A percentile compares a stretch with the other conserved stretches of the same genome.
Evolutionary conservation across 2,888 invertebrate genomes (phyloP).

Genomic region (Nomada fucata): DNA sequence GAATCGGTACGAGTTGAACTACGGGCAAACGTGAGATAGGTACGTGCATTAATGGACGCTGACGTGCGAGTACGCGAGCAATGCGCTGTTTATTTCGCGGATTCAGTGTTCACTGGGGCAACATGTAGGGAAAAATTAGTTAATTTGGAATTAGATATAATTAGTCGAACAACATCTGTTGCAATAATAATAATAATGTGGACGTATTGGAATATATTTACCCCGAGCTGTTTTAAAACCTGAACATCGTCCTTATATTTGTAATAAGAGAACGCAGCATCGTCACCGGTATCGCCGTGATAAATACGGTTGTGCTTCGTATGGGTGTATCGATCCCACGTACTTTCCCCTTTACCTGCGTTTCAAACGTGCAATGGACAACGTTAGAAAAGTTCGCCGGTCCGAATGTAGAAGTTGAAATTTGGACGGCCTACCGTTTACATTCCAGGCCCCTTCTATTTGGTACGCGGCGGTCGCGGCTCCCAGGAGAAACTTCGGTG

Average conservation of each 20-base stretch:
- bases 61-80: neutral
- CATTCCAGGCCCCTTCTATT: constrained; percentile 88
- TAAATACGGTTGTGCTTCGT: constrained; percentile 85
- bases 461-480: constrained; percentile 86
- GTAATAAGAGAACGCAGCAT: constrained; percentile 85
- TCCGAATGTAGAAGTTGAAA: constrained; percentile 30
- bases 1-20: constrained; percentile 74
- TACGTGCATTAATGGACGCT: neutral
- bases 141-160: no score
- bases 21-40: neutral
- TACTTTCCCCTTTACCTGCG: constrained; percentile 88
- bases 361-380: constrained; percentile 66
- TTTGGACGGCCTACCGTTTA: constrained; percentile 85
- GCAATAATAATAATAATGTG: constrained; percentile 68
- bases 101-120: no score
- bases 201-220: constrained; percentile 87
- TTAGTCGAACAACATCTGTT: no score
- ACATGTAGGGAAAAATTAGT: no score
- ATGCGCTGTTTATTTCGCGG: neutral
- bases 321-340: constrained; percentile 87
- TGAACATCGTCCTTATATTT: constrained; percentile 60
- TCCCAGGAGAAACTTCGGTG: constrained; percentile 71
- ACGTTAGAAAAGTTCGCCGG: constrained; percentile 24
- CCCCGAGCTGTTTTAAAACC: constrained; percentile 50
- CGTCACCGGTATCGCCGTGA: constrained; percentile 87